Evolutionary conservation across 2,888 invertebrate species (phyloP), one percentile per base, ranked within the genome.

Genomic region (Chymomyza fuscimana): DNA sequence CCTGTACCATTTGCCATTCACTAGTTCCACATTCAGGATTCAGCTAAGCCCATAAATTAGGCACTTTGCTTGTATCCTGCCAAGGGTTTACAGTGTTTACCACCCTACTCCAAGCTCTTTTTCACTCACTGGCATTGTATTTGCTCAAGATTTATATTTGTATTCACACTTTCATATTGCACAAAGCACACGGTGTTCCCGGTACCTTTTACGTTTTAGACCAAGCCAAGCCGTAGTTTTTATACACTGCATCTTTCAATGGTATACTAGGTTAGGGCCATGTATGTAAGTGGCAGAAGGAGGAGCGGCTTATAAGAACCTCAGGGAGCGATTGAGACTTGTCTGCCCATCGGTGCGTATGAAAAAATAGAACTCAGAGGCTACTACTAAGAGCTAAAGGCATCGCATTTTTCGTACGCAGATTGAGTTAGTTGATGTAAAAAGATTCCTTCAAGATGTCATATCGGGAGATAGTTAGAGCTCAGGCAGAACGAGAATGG

Each of bases 11-110:
- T 58, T 22, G 7, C 15, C 29, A 58, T 58, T 58, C 58, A 58
- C 9, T 15, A 12, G 40, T 46, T 46, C 40, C 10, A 12, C 40
- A 46, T 12, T 12, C 40, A 12, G 40, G 12, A 73, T 78, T 78
- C 78, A 81, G 78, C 72, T 19, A 19, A 65, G 72, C 72, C 81
- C 86, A 86, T 83, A 83, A 83, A 86, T 83, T 83, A 86, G 81
- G 77, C 72, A 76, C 74, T 74, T 80, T 58, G 58, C 58, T 58
- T 46, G 40, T 46, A 70, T 52, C 74, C 71, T 70, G 83, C 81
- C 86, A 83, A 83, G 83, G 83, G 86, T 80, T 83, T 68, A 70
- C 70, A 25, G 74, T 79, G 76, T 83, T 76, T 73, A 61, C 60
- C 22, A 19, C 29, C 2, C 15, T 29, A 12, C 22, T 25, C 3